Evolutionary conservation across 2,797 vertebrate species (phyloP), one percentile per base, ranked within the genome.

Genomic region (Pseudopleuronectes americanus): DNA sequence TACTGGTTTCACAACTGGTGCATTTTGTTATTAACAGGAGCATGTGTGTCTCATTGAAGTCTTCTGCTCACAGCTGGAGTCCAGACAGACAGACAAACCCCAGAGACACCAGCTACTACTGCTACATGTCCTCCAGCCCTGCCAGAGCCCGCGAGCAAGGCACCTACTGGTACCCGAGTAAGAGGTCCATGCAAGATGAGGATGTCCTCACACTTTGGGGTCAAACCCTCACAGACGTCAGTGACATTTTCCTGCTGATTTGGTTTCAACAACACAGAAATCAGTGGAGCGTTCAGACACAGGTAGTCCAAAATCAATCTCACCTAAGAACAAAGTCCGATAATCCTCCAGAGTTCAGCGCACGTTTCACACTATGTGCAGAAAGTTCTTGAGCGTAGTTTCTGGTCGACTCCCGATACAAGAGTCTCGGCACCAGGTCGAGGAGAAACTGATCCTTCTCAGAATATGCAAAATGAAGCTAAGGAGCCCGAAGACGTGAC

Each of bases 51-150:
- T 38, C 19, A n/a, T 7, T 41, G 56, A 77, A 28, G 64, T 31
- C 14, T 57, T 75, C 23, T n/a, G 19, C 58, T 74, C 79, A 71
- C 76, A 88, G 86, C 73, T 57, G 68, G 74, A 81, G 54, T 67
- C 48, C 71, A 68, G 75, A 71, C 60, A 68, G 75, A 71, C 60
- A 71, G 53, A 13, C 26, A 7, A 24, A 41, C 59, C 16, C 19
- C 56, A 41, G 68, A 49, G 70, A 61, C 64, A 12, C 48, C 51
- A 26, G 33, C 45, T 31, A 28, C 48, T 17, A 9, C 0, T 0
- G 17, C 22, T 62, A 33, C n/a, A 19, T 38, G 33, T 33, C 31
- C 26, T 1, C 21, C 22, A 24, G n/a, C 28, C 10, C 24, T 33
- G 23, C 17, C 58, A 55, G 3, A 55, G 38, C 17, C 19, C 5